Conservation (phyloP, 2,797 vertebrate species). For the Nyctibius grandis region DNA sequence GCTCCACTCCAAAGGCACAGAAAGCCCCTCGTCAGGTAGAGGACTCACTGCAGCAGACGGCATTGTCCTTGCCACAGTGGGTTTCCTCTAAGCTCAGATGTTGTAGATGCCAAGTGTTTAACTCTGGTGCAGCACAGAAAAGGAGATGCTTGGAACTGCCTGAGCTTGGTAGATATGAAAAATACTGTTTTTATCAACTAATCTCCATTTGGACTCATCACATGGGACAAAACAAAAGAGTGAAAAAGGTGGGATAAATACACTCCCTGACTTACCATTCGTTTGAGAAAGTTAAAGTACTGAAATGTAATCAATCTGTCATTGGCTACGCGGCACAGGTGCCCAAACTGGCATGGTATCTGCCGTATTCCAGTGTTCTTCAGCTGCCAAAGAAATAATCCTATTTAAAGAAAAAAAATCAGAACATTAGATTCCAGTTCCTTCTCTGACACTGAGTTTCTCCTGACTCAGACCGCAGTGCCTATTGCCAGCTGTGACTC, state of each 20-base stretch:
- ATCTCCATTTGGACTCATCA: neutral
- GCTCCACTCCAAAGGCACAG: neutral
- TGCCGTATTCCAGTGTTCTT: conserved; percentile 49
- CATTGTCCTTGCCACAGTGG: neutral
- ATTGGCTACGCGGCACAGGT: conserved; percentile 68
- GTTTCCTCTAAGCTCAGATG: neutral
- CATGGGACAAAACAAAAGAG: neutral
- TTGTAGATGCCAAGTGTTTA: neutral
- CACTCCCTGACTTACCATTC: conserved; percentile 78
- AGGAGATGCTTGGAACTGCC: rapidly evolving
- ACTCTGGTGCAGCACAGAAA: neutral
- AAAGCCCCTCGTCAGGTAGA: neutral
- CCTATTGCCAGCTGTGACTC: neutral
- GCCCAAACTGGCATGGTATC: conserved; percentile 62
- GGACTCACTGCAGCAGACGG: neutral
- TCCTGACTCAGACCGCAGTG: neutral
- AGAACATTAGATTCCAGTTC: neutral
- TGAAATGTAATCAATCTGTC: conserved; percentile 82
- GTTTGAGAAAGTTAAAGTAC: conserved; percentile 84
- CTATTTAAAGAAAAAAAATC: conserved; percentile 51
- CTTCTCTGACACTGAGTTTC: neutral
- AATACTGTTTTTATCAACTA: neutral
- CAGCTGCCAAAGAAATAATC: conserved; percentile 73
- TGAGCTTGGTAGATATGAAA: neutral
- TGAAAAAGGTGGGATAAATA: neutral